Evolutionary conservation across 2,113 vertebrate genomes (phyloP), one percentile per base, ranked within the genome.

Genomic region (Pseudorasbora parva): DNA sequence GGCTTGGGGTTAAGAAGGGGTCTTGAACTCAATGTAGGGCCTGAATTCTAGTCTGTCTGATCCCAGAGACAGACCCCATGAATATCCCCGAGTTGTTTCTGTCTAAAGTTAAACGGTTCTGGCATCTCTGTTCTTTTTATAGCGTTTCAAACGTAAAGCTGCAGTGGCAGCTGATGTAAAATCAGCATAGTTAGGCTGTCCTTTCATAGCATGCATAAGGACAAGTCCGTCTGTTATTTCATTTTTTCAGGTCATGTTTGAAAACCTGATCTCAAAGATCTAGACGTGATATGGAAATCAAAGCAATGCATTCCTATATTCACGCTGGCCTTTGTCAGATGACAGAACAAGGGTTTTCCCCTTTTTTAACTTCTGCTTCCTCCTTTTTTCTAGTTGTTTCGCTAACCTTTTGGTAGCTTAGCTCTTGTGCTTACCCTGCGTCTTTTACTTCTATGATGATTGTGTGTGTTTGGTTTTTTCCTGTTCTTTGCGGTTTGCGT

Each of bases 121-220:
- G 21, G 68, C 68, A 45, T 72, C 21, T 14, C 68, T 8, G 68
- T 72, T 72, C 68, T 45, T 43, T 68, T 72, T 72, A 72, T 72
- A 72, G 41, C 68, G 8, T 25, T 43, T 72, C 68, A 23, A 45
- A 72, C 2, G 1, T 72, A 72, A 72, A 25, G 68, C 41, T 45
- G 5, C 41, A 14, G 21, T 1, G 21, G 41, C 68, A 72, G 68
- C 19, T 71, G 41, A 71, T 71, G 41, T 71, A 5, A 71, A 43
- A 45, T 71, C 68, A 71, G 68, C 21, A 72, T 21, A 72, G 33
- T 41, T 11, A 66, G 64, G 9, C 64, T 68, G 33, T 68, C 33
- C 17, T 21, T 68, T 68, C 33, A 68, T 37, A 11, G 17, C 21
- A 33, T 33, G 4, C 33, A 33, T 4, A 33, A 33, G 33, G 33